Evolutionary conservation across 1,140 invertebrate species (phyloP).

Genomic region (Eumeta japonica): DNA sequence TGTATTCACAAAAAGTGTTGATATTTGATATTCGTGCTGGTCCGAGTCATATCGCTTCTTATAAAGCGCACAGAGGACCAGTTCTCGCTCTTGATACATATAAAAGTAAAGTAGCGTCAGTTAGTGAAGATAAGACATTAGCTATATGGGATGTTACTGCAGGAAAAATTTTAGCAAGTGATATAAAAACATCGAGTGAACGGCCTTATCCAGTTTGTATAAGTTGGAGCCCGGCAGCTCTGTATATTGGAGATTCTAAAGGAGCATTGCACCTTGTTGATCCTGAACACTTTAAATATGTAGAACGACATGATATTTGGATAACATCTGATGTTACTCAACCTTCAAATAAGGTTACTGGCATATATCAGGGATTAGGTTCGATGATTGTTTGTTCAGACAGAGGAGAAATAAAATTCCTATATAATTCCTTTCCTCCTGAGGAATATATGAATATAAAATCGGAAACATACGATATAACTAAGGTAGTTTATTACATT

Average conservation of each 20-base stretch:
- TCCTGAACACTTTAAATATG: constrained; percentile 27
- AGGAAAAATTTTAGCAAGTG: constrained; percentile 31
- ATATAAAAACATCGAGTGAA: constrained; percentile 36
- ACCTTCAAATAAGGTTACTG: constrained; percentile 35
- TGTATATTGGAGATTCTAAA: constrained; percentile 46
- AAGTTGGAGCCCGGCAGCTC: constrained; percentile 32
- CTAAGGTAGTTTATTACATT: constrained; percentile 24
- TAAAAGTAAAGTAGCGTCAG: constrained; percentile 37
- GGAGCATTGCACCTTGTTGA: constrained; percentile 37
- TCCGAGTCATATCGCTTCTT: constrained; percentile 21
- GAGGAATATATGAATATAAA: constrained; percentile 30
- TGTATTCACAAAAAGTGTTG: constrained; percentile 42
- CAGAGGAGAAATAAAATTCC: constrained; percentile 44
- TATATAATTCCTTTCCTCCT: constrained; percentile 39
- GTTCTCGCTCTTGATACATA: constrained; percentile 29
- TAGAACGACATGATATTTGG: constrained; percentile 35
- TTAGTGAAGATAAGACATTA: constrained; percentile 45
- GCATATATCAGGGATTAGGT: constrained; percentile 33
- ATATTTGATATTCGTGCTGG: constrained; percentile 37
- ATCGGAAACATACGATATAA: constrained; percentile 37
- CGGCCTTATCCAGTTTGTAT: constrained; percentile 40
- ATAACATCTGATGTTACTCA: constrained; percentile 20
- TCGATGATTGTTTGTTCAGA: constrained; percentile 36
- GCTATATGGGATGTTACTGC: constrained; percentile 41
- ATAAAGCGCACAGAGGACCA: constrained; percentile 40